A percentile compares a stretch with the other conserved stretches of the same genome.
phyloP scores from a whole-genome alignment of 2,888 invertebrate species.

The Apodemia hepburni region DNA sequence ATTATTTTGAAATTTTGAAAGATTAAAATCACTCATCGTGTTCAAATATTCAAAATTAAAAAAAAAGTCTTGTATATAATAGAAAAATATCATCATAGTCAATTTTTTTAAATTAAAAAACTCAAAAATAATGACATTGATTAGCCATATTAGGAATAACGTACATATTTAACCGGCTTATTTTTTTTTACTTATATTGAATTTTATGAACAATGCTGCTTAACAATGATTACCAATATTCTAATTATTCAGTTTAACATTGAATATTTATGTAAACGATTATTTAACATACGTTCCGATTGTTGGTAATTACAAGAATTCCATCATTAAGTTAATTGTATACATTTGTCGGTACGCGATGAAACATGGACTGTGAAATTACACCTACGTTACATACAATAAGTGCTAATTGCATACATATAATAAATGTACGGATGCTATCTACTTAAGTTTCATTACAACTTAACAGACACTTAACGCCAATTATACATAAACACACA shows the following conservation, averaged over 20 bases:
- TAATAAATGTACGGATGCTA: conserved; percentile 56
- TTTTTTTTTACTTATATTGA: too few species aligned
- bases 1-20: too few species aligned
- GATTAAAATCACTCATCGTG: too few species aligned
- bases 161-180: too few species aligned
- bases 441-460: conserved; percentile 71
- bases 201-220: not conserved
- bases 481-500: conserved; percentile 55
- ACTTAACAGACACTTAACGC: conserved; percentile 73
- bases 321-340: conserved; percentile 53
- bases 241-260: conserved; percentile 6
- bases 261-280: conserved; percentile 26
- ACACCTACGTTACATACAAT: conserved; percentile 47
- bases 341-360: conserved; percentile 38
- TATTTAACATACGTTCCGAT: conserved; percentile 27
- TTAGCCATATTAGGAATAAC: too few species aligned
- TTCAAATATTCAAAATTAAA: too few species aligned
- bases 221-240: not conserved
- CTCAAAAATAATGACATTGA: too few species aligned
- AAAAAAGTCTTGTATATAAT: too few species aligned
- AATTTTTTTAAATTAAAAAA: too few species aligned
- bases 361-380: conserved; percentile 48
- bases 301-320: conserved; percentile 46
- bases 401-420: conserved; percentile 62
- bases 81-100: too few species aligned